These are phyloP conservation scores for Trichogramma evanescens DNA, from an alignment of 2,888 invertebrate species.

Conservation along the genomic window DNA sequence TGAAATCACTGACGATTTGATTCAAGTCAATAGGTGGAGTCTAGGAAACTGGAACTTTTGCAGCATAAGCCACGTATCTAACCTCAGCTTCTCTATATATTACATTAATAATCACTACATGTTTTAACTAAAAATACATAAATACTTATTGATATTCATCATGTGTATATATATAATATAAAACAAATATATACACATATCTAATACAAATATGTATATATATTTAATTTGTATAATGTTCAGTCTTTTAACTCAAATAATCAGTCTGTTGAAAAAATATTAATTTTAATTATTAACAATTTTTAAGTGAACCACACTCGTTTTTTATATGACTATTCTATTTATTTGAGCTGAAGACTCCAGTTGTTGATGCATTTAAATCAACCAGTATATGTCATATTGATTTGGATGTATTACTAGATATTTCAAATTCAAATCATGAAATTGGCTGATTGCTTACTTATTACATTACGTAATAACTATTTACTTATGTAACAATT, in stretches of 20 bases:
- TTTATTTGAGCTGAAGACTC: conserved; percentile 37
- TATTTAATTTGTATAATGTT: conserved; percentile 33
- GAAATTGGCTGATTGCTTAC: conserved; percentile 47
- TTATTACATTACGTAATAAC: conserved; percentile 31
- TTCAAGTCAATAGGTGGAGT: conserved; percentile 48
- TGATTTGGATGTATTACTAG: conserved; percentile 41
- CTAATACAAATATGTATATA: conserved; percentile 27
- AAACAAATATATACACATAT: conserved; percentile 27
- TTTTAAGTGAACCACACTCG: too few relatives aligned
- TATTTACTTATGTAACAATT: background rate
- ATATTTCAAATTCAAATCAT: conserved; percentile 45
- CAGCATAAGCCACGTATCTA: conserved; percentile 49
- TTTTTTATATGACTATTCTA: too few relatives aligned
- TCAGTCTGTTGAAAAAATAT: too few relatives aligned
- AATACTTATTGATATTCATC: conserved; percentile 20
- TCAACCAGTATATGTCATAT: conserved; percentile 44
- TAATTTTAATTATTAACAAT: too few relatives aligned
- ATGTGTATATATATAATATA: conserved; percentile 25
- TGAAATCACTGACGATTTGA: conserved; percentile 47
- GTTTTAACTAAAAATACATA: conserved; percentile 42
- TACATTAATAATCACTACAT: conserved; percentile 38
- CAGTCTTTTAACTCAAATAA: conserved; percentile 20
- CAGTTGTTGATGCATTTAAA: conserved; percentile 42
- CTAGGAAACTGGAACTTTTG: conserved; percentile 45
- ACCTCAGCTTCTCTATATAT: conserved; percentile 47